A percentile compares a stretch with the other conserved stretches of the same genome.
phyloP scores from a whole-genome alignment of 2,888 invertebrate genomes.

The Cordylochernes scorpioides region DNA sequence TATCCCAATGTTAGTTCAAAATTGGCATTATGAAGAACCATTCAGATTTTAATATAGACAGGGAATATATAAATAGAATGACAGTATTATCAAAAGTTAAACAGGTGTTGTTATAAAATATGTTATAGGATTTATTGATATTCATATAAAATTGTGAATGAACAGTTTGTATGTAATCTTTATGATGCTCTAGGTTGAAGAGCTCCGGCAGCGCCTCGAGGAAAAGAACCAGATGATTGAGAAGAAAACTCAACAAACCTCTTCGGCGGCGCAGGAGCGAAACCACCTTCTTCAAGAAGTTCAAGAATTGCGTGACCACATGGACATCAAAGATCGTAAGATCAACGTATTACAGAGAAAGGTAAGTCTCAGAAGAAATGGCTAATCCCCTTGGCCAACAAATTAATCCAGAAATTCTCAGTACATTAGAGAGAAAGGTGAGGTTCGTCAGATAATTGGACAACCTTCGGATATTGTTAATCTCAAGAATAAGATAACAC shows the following conservation, averaged over 20 bases:
- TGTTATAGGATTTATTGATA: neutral
- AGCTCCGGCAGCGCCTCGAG: constrained; percentile 63
- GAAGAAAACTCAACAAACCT: constrained; percentile 67
- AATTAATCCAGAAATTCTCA: no score
- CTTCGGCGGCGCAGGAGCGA: constrained; percentile 48
- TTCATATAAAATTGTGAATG: neutral
- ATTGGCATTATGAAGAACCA: no score
- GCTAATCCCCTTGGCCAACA: no score
- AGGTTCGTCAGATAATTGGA: no score
- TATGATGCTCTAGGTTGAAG: constrained; percentile 40
- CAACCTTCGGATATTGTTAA: no score
- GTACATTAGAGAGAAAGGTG: no score
- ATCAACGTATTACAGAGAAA: constrained; percentile 85
- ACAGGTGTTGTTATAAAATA: neutral
- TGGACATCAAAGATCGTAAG: constrained; percentile 88
- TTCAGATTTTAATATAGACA: no score
- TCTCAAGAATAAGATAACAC: no score
- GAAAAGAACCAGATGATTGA: constrained; percentile 86
- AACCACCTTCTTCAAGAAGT: constrained; percentile 51
- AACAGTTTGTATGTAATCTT: constrained; percentile 1
- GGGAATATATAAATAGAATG: no score
- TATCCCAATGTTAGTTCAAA: no score
- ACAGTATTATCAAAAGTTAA: neutral
- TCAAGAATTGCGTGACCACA: constrained; percentile 74
- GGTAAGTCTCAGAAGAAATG: no score